Conservation (phyloP, 2,797 vertebrate genomes). For the Cottoperca gobio region DNA sequence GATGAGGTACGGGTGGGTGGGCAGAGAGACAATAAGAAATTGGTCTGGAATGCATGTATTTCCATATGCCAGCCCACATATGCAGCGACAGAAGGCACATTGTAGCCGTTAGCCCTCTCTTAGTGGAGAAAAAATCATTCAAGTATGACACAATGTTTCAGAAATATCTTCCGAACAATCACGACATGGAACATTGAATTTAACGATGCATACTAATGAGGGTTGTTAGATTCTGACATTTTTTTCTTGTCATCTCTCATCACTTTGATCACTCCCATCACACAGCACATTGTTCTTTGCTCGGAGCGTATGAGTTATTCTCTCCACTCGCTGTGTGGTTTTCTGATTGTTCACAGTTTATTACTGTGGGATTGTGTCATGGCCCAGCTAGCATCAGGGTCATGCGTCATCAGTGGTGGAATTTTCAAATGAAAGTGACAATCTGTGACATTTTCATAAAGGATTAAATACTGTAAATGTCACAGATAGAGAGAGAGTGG, state of each 20-base stretch:
- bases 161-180: constrained; percentile 1
- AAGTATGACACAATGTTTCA: constrained; percentile 6
- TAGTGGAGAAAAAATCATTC: constrained; percentile 9
- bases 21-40: constrained; percentile 62
- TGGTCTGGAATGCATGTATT: constrained; percentile 70
- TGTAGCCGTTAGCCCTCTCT: constrained; percentile 53
- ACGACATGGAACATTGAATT: not conserved
- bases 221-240: not conserved
- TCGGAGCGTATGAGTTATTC: not conserved
- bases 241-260: not conserved
- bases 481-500: too few relatives aligned
- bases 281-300: constrained; percentile 18
- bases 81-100: constrained; percentile 68
- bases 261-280: constrained; percentile 25
- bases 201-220: not conserved
- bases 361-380: constrained; percentile 37
- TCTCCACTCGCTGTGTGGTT: not conserved
- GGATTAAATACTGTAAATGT: not conserved
- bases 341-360: constrained; percentile 21
- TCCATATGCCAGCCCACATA: constrained; percentile 76
- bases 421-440: not conserved
- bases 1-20: constrained; percentile 47
- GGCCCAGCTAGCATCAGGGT: constrained; percentile 38
- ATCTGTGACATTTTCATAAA: not conserved
- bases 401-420: constrained; percentile 13